Conservation (phyloP, 2,797 vertebrate genomes). For the Enteromius mattozi region DNA sequence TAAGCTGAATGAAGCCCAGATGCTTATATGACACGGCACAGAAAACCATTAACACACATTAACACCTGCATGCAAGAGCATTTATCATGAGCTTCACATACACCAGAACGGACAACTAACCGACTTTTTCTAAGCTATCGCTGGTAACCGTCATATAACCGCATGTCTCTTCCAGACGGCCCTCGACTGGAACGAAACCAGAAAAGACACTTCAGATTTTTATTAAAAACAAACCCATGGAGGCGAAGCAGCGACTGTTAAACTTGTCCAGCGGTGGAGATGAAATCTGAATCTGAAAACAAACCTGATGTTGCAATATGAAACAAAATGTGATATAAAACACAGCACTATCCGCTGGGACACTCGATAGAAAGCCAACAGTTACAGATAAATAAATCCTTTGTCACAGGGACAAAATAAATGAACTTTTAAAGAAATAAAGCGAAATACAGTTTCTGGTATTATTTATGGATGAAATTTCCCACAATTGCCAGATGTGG, state of each 20-base stretch:
- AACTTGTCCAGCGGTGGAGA: not conserved
- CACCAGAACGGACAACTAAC: not conserved
- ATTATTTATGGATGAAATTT: not conserved
- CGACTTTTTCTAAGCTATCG: not conserved
- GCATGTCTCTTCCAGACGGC: not conserved
- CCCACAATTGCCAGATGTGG: not conserved
- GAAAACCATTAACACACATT: slow-evolving; percentile 31
- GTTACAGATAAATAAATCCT: slow-evolving; percentile 15
- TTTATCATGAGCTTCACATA: not conserved
- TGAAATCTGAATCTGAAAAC: slow-evolving; percentile 28
- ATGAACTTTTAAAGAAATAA: slow-evolving; percentile 15
- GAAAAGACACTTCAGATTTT: slow-evolving; percentile 26
- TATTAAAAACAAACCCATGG: slow-evolving; percentile 10
- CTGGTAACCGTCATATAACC: not conserved
- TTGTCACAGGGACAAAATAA: not conserved
- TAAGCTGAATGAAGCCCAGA: not conserved
- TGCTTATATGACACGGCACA: not conserved
- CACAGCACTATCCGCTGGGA: not conserved
- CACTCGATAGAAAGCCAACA: slow-evolving; percentile 7
- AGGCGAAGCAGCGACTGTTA: not conserved
- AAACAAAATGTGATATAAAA: slow-evolving; percentile 28
- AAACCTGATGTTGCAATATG: slow-evolving; percentile 14
- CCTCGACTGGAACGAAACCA: slow-evolving; percentile 14
- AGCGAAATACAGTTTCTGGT: not conserved
- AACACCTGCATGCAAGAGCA: slow-evolving; percentile 10